Percentiles rank a stretch among this genome's conserved stretches.
Evolutionary conservation across 2,888 invertebrate genomes (phyloP).

Genomic region (Lutraria lutraria): DNA sequence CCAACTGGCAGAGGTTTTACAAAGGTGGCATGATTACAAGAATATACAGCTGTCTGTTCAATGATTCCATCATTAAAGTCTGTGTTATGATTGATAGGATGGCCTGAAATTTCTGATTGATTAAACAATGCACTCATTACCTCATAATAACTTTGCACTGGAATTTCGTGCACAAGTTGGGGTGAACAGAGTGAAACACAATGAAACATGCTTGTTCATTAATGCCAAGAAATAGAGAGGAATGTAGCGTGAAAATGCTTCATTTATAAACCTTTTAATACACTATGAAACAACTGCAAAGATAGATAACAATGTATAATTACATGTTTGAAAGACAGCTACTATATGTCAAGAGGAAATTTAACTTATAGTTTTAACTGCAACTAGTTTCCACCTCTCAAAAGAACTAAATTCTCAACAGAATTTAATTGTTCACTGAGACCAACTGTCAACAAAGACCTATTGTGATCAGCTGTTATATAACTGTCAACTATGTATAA

Average conservation of each 20-base stretch:
- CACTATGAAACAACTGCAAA: too few relatives aligned
- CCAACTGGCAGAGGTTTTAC: slow-evolving; percentile 19
- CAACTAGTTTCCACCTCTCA: too few relatives aligned
- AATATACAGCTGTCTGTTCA: slow-evolving; percentile 19
- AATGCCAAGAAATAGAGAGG: neutral
- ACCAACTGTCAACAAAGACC: too few relatives aligned
- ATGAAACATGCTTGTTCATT: neutral
- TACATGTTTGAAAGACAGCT: too few relatives aligned
- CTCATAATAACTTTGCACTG: slow-evolving; percentile 17
- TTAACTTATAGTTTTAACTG: too few relatives aligned
- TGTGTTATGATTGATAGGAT: neutral
- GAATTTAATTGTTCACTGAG: too few relatives aligned
- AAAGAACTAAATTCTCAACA: too few relatives aligned
- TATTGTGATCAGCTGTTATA: too few relatives aligned
- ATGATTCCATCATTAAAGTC: neutral
- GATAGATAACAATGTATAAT: too few relatives aligned
- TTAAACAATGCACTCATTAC: neutral
- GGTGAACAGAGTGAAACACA: neutral
- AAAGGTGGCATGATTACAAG: neutral
- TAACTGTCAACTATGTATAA: too few relatives aligned
- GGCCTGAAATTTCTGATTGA: neutral
- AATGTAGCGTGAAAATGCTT: neutral
- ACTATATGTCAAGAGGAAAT: too few relatives aligned
- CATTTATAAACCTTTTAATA: neutral
- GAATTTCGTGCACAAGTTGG: neutral